Conservation (phyloP, 2,888 invertebrate genomes). For the Incurvaria masculella region DNA sequence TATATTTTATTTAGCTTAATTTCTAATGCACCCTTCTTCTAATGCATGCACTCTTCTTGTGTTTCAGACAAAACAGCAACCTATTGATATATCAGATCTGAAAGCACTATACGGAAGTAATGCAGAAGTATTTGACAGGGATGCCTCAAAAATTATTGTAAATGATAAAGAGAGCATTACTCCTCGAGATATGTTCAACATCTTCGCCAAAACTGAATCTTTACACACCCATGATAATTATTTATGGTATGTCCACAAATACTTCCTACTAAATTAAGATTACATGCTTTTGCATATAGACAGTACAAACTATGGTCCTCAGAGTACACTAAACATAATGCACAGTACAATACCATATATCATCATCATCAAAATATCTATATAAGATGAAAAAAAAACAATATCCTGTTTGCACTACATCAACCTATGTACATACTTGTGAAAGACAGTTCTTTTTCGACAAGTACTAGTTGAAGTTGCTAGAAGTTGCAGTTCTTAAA, state of each 20-base stretch:
- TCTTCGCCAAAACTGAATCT: constrained; percentile 15
- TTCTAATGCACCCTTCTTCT: background rate
- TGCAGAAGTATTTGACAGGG: constrained; percentile 57
- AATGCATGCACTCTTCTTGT: background rate
- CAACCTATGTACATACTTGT: too few relatives aligned
- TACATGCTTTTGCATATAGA: constrained; percentile 3
- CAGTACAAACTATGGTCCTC: too few relatives aligned
- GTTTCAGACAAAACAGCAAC: constrained; percentile 56
- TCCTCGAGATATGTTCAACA: constrained; percentile 36
- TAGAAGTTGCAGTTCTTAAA: too few relatives aligned
- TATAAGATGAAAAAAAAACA: too few relatives aligned
- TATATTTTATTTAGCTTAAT: too few relatives aligned
- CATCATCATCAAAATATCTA: too few relatives aligned
- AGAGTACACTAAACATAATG: too few relatives aligned
- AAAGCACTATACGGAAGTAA: constrained; percentile 58
- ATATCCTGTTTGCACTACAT: too few relatives aligned
- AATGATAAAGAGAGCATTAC: constrained; percentile 34
- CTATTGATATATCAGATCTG: constrained; percentile 53
- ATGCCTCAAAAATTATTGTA: constrained; percentile 57
- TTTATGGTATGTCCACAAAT: constrained; percentile 28
- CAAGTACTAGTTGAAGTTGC: too few relatives aligned
- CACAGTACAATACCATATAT: too few relatives aligned
- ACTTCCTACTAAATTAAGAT: background rate
- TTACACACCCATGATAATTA: constrained; percentile 26
- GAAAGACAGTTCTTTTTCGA: too few relatives aligned